phyloP scores from a whole-genome alignment of 1,140 invertebrate species.

The Eupristina koningsbergeri region DNA sequence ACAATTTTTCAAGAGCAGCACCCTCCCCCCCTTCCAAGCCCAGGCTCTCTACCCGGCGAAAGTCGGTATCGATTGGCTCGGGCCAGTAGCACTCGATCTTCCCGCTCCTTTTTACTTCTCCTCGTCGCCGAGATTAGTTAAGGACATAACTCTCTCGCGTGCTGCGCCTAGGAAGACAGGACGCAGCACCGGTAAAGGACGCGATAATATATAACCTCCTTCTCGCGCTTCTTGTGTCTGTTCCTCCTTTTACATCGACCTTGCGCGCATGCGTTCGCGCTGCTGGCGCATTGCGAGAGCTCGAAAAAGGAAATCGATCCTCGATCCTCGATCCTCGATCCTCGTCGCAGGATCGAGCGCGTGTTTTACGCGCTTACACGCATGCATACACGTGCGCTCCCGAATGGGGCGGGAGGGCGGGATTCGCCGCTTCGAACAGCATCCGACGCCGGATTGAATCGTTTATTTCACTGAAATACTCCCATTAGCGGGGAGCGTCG shows the following conservation, averaged over 20 bases:
- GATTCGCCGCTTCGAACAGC: too few species aligned
- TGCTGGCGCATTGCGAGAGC: not conserved
- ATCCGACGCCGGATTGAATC: not conserved
- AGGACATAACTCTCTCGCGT: slow-evolving; percentile 24
- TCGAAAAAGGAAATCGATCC: slow-evolving; percentile 30
- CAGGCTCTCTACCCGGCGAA: too few species aligned
- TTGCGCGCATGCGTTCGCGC: not conserved
- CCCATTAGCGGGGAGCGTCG: not conserved
- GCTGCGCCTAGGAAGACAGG: not conserved
- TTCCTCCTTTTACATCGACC: not conserved
- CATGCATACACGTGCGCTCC: not conserved
- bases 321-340: too few species aligned
- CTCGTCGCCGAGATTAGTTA: slow-evolving; percentile 39
- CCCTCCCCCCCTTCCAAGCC: not conserved
- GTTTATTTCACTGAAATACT: slow-evolving; percentile 17
- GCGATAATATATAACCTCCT: slow-evolving; percentile 14
- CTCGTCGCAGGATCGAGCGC: not conserved
- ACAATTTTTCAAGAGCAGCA: not conserved
- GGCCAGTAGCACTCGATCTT: slow-evolving; percentile 14
- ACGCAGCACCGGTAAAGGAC: slow-evolving; percentile 13
- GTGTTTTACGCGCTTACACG: not conserved
- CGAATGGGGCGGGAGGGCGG: not conserved
- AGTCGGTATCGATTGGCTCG: slow-evolving; percentile 26
- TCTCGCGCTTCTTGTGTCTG: not conserved
- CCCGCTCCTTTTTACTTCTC: not conserved